Conservation (phyloP, 2,888 invertebrate genomes). For the Tiphia femorata region DNA sequence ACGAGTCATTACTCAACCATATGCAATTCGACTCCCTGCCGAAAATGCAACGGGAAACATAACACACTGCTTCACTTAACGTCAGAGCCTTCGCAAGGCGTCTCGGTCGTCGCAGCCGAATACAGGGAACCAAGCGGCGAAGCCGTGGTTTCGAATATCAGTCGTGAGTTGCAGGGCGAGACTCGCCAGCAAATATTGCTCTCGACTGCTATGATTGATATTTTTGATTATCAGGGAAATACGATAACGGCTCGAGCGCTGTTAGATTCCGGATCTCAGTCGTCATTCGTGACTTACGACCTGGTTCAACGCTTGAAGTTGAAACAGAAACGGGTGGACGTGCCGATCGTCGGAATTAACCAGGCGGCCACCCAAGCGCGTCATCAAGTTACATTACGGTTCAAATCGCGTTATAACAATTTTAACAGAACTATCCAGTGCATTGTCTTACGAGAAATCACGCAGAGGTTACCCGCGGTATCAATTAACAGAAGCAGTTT, state of each 20-base stretch:
- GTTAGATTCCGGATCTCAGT: neutral
- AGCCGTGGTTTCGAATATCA: neutral
- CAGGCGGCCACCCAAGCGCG: neutral
- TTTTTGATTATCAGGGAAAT: neutral
- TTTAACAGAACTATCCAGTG: constrained; percentile 8
- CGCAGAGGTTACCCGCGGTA: neutral
- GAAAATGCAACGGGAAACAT: neutral
- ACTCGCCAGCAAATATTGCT: neutral
- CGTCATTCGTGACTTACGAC: neutral
- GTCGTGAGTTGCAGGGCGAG: neutral
- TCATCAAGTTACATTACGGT: neutral
- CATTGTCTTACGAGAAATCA: constrained; percentile 21
- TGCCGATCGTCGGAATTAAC: neutral
- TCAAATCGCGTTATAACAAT: neutral
- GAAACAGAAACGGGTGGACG: neutral
- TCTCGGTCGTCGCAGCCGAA: neutral
- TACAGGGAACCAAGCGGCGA: neutral
- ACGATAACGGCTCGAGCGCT: neutral
- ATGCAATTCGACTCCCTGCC: neutral
- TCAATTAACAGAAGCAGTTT: neutral
- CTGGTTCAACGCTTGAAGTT: neutral
- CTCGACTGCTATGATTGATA: neutral
- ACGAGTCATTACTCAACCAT: neutral
- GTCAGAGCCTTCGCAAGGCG: neutral
- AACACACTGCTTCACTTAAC: neutral